These are phyloP conservation scores for Perodicticus potto DNA, from an alignment of 2,797 vertebrate genomes.

Conservation along the genomic window DNA sequence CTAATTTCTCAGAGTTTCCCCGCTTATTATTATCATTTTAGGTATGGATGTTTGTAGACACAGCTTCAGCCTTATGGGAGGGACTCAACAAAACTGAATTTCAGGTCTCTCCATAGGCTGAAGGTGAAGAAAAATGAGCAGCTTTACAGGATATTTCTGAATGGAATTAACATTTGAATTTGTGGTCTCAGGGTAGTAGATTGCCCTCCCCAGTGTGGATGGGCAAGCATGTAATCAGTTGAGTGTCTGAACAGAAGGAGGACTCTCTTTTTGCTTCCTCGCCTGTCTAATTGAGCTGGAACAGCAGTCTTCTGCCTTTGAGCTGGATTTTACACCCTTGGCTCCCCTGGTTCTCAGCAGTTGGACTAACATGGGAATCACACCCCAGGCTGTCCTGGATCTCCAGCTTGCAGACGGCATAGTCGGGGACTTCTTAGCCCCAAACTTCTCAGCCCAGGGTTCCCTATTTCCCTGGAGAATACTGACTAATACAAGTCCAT, in stretches of 20 bases:
- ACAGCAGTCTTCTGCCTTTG: not conserved
- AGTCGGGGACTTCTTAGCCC: not conserved
- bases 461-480: not conserved
- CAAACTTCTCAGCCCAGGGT: no score
- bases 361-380: not conserved
- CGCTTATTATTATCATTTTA: not conserved
- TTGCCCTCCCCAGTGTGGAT: not conserved
- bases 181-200: not conserved
- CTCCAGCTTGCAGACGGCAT: not conserved
- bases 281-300: not conserved
- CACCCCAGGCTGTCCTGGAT: not conserved
- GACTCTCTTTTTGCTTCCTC: not conserved
- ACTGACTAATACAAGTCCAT: not conserved
- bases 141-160: not conserved
- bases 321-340: not conserved
- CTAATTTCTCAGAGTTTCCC: not conserved
- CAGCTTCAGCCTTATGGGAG: not conserved
- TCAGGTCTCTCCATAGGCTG: not conserved
- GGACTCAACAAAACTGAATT: not conserved
- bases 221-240: not conserved
- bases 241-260: not conserved
- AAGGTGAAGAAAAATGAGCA: not conserved
- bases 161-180: not conserved
- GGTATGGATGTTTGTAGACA: not conserved
- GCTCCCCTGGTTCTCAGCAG: not conserved